Evolutionary conservation across 2,113 vertebrate species (phyloP).

Genomic region (Cyphomyrus plagiostoma): DNA sequence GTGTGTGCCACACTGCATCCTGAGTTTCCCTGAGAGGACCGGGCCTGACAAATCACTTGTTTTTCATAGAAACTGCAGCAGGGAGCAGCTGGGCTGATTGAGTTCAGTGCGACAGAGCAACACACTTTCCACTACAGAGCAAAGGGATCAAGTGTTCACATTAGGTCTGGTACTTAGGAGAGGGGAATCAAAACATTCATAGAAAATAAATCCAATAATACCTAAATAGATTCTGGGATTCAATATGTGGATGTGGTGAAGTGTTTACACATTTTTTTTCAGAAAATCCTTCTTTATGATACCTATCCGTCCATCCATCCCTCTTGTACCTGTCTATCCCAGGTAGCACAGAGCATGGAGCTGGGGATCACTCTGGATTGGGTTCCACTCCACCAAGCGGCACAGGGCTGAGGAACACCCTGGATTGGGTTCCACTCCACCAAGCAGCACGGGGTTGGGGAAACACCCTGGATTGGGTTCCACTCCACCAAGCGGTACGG

Average conservation of each 20-base stretch:
- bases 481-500: too few species aligned
- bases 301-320: not conserved
- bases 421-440: too few species aligned
- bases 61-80: not conserved
- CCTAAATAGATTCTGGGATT: not conserved
- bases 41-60: not conserved
- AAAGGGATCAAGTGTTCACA: constrained; percentile 7
- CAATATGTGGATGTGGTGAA: not conserved
- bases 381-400: too few species aligned
- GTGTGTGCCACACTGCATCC: not conserved
- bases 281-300: not conserved
- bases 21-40: not conserved
- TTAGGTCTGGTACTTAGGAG: not conserved
- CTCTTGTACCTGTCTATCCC: not conserved
- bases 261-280: not conserved
- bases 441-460: too few species aligned
- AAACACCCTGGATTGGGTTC: too few species aligned
- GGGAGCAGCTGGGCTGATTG: not conserved
- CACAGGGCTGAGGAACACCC: too few species aligned
- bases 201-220: constrained; percentile 4
- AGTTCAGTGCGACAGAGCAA: not conserved
- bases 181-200: not conserved
- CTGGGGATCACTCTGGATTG: too few species aligned
- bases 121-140: not conserved
- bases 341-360: not conserved